phyloP scores from a whole-genome alignment of 2,113 vertebrate species.

The Okapia johnstoni region DNA sequence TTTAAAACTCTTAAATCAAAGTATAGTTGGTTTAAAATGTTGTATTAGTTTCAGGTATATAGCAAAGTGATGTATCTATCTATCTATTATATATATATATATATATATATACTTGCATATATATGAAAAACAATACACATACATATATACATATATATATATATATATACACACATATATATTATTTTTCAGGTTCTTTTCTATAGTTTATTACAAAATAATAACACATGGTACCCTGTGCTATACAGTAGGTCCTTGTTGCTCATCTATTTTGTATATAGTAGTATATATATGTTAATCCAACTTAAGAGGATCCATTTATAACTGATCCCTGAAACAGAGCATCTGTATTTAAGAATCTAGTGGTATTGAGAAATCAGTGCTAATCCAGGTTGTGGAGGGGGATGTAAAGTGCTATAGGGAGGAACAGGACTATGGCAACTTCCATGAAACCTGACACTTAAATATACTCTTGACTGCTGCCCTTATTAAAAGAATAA shows the following conservation, averaged over 20 bases:
- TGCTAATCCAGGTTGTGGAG: neutral
- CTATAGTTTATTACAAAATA: neutral
- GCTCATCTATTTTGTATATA: neutral
- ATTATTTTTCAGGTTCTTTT: neutral
- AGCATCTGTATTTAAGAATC: neutral
- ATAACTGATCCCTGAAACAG: neutral
- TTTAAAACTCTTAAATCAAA: neutral
- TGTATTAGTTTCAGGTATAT: neutral
- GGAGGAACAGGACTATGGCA: neutral
- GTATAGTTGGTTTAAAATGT: neutral
- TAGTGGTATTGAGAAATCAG: neutral
- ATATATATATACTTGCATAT: neutral
- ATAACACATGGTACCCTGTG: neutral
- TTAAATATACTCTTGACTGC: conserved; percentile 24
- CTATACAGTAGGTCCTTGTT: neutral
- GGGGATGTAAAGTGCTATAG: neutral
- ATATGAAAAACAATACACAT: neutral
- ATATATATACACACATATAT: neutral
- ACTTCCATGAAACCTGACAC: neutral
- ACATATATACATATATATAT: neutral
- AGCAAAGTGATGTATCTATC: neutral
- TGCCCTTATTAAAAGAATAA: conserved; percentile 50
- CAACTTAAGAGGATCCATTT: neutral
- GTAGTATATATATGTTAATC: neutral
- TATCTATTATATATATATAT: neutral